Evolutionary conservation across 2,113 vertebrate genomes (phyloP).

Genomic region (Alethe diademata): DNA sequence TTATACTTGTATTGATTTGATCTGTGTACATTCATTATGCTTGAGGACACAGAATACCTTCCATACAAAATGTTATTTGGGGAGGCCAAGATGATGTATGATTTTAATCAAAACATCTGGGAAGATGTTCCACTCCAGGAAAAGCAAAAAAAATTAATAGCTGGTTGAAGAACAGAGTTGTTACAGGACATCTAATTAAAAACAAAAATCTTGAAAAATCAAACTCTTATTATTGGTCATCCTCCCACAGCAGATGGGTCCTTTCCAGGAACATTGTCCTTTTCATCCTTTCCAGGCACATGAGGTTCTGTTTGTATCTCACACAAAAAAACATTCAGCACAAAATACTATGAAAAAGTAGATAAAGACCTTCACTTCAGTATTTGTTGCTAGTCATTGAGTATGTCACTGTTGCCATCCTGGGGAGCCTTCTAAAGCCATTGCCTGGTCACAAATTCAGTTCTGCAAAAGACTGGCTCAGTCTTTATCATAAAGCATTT

Average conservation of each 20-base stretch:
- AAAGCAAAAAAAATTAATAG: background rate
- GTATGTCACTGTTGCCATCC: background rate
- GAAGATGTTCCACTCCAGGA: background rate
- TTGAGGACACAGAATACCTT: background rate
- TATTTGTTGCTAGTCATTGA: conserved; percentile 27
- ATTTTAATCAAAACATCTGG: conserved; percentile 1
- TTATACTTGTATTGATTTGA: background rate
- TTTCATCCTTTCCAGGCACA: background rate
- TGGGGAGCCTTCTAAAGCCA: conserved; percentile 49
- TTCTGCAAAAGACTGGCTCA: conserved; percentile 42
- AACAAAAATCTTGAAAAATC: conserved; percentile 18
- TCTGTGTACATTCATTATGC: background rate
- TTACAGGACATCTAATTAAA: conserved; percentile 56
- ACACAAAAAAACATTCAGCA: conserved; percentile 37
- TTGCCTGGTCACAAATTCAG: conserved; percentile 36
- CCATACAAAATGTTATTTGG: background rate
- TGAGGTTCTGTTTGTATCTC: background rate
- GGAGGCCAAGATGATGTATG: background rate
- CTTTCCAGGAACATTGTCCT: background rate
- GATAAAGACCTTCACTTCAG: background rate
- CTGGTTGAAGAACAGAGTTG: background rate
- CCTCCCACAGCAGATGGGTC: conserved; percentile 5
- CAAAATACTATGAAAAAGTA: conserved; percentile 23
- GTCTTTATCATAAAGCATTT: conserved; percentile 65
- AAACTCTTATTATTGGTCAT: conserved; percentile 4